Conservation (phyloP, 2,888 invertebrate species). For the Pseudoips prasinana region DNA sequence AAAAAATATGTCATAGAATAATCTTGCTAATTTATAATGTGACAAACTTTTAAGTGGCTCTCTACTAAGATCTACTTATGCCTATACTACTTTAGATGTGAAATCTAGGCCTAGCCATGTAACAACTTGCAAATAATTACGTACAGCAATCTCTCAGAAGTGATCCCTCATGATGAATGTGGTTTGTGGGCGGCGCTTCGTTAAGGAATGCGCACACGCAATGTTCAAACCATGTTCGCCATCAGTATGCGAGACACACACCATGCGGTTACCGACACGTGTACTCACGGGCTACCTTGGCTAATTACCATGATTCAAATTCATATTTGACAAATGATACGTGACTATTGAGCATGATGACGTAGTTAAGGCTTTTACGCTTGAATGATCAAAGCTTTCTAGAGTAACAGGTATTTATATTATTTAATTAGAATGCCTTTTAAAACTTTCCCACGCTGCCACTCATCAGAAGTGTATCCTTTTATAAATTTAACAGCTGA, state of each 20-base stretch:
- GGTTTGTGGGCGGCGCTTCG: slow-evolving; percentile 31
- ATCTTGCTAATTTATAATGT: no score
- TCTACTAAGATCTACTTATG: no score
- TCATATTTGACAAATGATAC: slow-evolving; percentile 47
- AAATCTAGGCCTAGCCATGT: slow-evolving; percentile 5
- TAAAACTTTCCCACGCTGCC: no score
- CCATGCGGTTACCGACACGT: slow-evolving; percentile 62
- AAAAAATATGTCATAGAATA: no score
- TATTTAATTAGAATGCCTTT: no score
- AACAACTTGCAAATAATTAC: slow-evolving; percentile 12
- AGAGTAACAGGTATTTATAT: no score
- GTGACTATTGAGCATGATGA: slow-evolving; percentile 32
- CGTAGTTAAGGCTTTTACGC: background rate
- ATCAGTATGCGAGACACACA: slow-evolving; percentile 69
- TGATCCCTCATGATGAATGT: slow-evolving; percentile 13
- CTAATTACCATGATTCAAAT: slow-evolving; percentile 59
- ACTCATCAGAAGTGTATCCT: no score
- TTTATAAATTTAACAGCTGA: no score
- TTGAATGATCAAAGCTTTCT: no score
- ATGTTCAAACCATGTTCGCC: slow-evolving; percentile 47
- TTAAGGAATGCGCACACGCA: slow-evolving; percentile 67
- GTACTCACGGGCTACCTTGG: slow-evolving; percentile 60
- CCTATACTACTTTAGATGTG: background rate
- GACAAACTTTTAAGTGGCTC: no score
- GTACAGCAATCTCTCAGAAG: slow-evolving; percentile 2